These are phyloP conservation scores for Chromoteleia sp. DNA, from an alignment of 2,888 invertebrate species.

Conservation along the genomic window DNA sequence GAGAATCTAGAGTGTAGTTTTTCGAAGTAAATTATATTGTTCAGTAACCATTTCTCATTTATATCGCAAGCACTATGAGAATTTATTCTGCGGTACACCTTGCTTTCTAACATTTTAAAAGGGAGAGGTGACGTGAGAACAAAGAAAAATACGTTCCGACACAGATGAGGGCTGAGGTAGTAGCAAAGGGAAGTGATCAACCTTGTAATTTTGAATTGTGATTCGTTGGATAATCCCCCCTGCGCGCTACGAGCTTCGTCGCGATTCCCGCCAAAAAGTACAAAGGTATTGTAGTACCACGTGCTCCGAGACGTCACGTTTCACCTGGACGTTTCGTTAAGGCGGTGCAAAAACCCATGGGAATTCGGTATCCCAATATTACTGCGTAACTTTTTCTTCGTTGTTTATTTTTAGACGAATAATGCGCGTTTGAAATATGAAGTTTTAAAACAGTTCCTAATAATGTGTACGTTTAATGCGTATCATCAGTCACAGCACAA, in stretches of 20 bases:
- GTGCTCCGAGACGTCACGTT: constrained; percentile 61
- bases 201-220: constrained; percentile 63
- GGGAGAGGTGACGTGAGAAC: constrained; percentile 41
- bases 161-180: constrained; percentile 50
- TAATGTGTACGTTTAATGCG: constrained; percentile 12
- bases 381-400: constrained; percentile 43
- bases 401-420: constrained; percentile 49
- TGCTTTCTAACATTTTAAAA: constrained; percentile 51
- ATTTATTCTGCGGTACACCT: constrained; percentile 64
- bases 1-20: constrained; percentile 18
- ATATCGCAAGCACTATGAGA: constrained; percentile 44
- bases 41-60: constrained; percentile 58
- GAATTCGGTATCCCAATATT: constrained; percentile 52
- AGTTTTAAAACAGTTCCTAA: constrained; percentile 25
- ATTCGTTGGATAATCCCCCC: constrained; percentile 42
- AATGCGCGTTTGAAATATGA: constrained; percentile 47
- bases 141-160: constrained; percentile 61
- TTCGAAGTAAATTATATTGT: constrained; percentile 44
- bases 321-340: constrained; percentile 55
- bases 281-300: constrained; percentile 55
- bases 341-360: constrained; percentile 51
- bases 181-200: constrained; percentile 56
- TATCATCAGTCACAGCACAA: constrained; percentile 41
- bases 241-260: neutral
- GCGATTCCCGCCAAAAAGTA: constrained; percentile 64